Percentiles rank a stretch among this genome's conserved stretches.
These are phyloP conservation scores for Lasius platythorax DNA, from an alignment of 2,888 invertebrate genomes.

Conservation along the genomic window DNA sequence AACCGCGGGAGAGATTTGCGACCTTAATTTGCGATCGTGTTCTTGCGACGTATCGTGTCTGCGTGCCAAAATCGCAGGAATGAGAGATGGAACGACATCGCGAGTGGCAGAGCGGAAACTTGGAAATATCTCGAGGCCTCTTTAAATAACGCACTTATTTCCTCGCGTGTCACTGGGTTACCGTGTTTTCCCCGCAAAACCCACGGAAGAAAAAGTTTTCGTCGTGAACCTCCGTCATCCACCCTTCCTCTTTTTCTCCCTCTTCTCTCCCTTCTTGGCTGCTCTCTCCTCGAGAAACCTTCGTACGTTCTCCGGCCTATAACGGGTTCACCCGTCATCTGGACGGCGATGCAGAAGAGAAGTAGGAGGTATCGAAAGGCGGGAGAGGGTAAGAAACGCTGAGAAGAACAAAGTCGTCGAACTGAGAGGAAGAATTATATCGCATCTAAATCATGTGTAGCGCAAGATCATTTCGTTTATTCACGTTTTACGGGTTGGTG, in stretches of 20 bases:
- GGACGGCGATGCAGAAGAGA: background rate
- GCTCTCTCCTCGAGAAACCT: background rate
- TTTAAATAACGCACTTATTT: constrained; percentile 43
- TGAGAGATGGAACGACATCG: background rate
- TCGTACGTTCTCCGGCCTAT: constrained; percentile 33
- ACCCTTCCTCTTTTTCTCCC: background rate
- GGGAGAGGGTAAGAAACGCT: constrained; percentile 11
- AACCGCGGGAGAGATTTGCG: background rate
- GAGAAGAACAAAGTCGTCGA: constrained; percentile 57
- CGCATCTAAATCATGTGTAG: constrained; percentile 64
- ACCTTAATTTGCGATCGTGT: background rate
- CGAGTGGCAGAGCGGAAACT: background rate
- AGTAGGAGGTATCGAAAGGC: constrained; percentile 4
- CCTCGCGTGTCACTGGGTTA: constrained; percentile 60
- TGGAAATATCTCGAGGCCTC: constrained; percentile 48
- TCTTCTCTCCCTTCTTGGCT: background rate
- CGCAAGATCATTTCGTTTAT: constrained; percentile 49
- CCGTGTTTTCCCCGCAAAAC: constrained; percentile 56
- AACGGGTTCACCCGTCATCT: constrained; percentile 29
- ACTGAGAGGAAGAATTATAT: constrained; percentile 62
- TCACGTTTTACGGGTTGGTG: constrained; percentile 32
- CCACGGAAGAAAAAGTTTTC: constrained; percentile 53
- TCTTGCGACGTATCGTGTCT: background rate
- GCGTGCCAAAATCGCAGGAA: constrained; percentile 15
- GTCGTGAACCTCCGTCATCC: constrained; percentile 59